Base-by-base conservation (phyloP, 2,797 vertebrate species). In the Xerus rutilus region DNA sequence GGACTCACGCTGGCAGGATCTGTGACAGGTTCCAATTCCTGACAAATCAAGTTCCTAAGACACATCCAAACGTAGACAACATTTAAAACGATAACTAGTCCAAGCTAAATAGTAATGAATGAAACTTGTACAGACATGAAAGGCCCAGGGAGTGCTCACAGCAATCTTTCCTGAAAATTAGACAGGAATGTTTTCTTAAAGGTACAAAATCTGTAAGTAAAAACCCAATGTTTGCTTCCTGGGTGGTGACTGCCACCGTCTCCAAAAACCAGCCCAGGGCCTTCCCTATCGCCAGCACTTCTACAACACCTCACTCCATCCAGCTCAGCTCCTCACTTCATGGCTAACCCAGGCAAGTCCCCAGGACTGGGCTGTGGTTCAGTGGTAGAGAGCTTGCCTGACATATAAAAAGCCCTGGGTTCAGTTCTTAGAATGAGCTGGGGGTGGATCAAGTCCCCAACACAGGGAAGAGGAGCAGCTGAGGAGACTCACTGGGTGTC, bases 391-490 rank as follows among this genome's bases (percentile, higher is more conserved):
- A 62, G 23, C 21, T 25, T 62, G 59, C 59, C 59, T 25, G 25
- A 7, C 57, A 59, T 25, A 9, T 25, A 20, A 59, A 23, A 59
- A 25, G 57, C 57, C 57, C 9, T 59, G 57, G 57, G 57, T 59
- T 59, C 23, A 59, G 25, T 59, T 59, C 23, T 25, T 57, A 57
- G 17, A 57, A 57, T 18, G 7, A 57, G 49, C 2, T 47, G 14
- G 54, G 54, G 54, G 5, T 6, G 20, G 20, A 59, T 13, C 35
- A 32, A 32, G 13, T 14, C 74, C 3, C 7, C 20, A 21, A 49
- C 11, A 35, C 5, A 4, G 1, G 18, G 20, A 35, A 1, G 13
- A 9, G 30, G 28, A 21, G 20, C 0, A 13, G 70, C 23, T 23
- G 45, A 23, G 28, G 47, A 23, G 28, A 25, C 7, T 47, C 2